A percentile compares a stretch with the other conserved stretches of the same genome.
Conservation (phyloP, 1,140 invertebrate species). For the Macrobrachium rosenbergii region DNA sequence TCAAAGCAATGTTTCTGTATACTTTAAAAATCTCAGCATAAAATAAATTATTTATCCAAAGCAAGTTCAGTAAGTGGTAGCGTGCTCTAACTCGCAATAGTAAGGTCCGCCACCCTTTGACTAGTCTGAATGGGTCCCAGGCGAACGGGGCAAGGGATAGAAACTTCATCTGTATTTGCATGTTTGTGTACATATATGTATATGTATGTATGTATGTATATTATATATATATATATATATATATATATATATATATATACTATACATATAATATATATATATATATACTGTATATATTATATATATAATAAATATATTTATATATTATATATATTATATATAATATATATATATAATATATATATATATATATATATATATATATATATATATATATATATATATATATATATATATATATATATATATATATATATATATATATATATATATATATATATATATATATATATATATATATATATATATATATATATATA, state of each 20-base stretch:
- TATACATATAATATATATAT: too few relatives aligned
- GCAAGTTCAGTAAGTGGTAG: too few relatives aligned
- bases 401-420: neutral
- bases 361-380: constrained; percentile 13
- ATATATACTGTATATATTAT: constrained; percentile 1
- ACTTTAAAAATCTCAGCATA: too few relatives aligned
- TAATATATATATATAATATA: too few relatives aligned
- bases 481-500: constrained; percentile 14
- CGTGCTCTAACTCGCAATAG: too few relatives aligned
- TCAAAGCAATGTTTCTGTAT: too few relatives aligned
- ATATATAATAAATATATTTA: neutral
- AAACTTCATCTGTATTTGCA: too few relatives aligned
- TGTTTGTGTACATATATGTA: neutral
- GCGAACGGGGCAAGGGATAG: too few relatives aligned
- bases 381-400: neutral
- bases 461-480: constrained; percentile 11
- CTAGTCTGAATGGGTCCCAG: too few relatives aligned
- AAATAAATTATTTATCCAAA: too few relatives aligned
- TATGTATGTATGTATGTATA: neutral
- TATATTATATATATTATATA: constrained; percentile 16
- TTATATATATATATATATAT: neutral
- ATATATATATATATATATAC: constrained; percentile 20
- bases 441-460: neutral
- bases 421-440: constrained; percentile 17
- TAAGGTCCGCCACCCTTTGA: too few relatives aligned